A percentile compares a stretch with the other conserved stretches of the same genome.
These are phyloP conservation scores for Triplophysa bombifrons DNA, from an alignment of 2,797 vertebrate genomes.

Conservation along the genomic window DNA sequence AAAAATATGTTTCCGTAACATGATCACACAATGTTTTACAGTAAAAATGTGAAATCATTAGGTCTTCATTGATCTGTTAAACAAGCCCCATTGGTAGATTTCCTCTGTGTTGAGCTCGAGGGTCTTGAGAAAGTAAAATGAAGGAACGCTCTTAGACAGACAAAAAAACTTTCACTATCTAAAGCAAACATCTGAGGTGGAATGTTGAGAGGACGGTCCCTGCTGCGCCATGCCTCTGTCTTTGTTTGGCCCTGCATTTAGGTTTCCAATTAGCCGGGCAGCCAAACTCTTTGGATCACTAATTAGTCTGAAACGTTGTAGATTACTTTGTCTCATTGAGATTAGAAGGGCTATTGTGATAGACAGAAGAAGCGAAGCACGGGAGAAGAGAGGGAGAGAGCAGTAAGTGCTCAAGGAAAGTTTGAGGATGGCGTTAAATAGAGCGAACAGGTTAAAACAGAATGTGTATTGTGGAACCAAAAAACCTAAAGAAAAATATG, in stretches of 20 bases:
- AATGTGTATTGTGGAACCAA: too few relatives aligned
- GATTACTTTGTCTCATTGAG: conserved; percentile 65
- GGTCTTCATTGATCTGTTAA: conserved; percentile 8
- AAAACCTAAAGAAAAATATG: too few relatives aligned
- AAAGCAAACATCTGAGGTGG: conserved; percentile 63
- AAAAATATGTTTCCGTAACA: too few relatives aligned
- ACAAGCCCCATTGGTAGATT: conserved; percentile 8
- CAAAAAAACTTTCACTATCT: conserved; percentile 52
- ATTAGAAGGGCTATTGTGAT: conserved; percentile 66
- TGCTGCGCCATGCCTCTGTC: conserved; percentile 64
- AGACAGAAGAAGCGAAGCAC: conserved; percentile 41
- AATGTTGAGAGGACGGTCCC: conserved; percentile 66
- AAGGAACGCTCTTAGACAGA: conserved; percentile 35
- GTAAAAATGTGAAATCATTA: not conserved
- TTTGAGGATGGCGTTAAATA: conserved; percentile 10
- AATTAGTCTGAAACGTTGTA: conserved; percentile 75
- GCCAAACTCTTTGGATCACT: conserved; percentile 75
- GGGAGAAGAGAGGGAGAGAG: conserved; percentile 46
- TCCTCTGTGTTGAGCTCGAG: conserved; percentile 12
- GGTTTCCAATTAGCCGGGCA: conserved; percentile 75
- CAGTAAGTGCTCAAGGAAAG: conserved; percentile 58
- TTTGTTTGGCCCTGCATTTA: conserved; percentile 73
- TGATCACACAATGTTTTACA: too few relatives aligned
- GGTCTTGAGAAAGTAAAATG: conserved; percentile 45
- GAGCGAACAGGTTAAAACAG: conserved; percentile 21